Evolutionary conservation across 2,888 invertebrate genomes (phyloP), one percentile per base, ranked within the genome.

Genomic region (Bombylius major): DNA sequence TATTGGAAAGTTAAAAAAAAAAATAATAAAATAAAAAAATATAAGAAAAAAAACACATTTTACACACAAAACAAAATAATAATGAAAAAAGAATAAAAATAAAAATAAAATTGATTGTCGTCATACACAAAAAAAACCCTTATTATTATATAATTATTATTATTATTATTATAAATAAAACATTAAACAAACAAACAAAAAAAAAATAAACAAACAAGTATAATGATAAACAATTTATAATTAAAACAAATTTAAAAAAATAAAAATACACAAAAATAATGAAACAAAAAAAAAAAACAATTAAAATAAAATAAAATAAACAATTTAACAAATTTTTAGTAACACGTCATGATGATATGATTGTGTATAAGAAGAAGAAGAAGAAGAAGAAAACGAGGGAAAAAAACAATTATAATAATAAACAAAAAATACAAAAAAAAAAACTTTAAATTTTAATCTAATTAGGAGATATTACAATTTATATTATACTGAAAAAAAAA

Each of bases 51-150:
- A 11, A 42, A 4, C 39, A 42, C 39, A 11, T 11, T 23, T 11
- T 11, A 42, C 39, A 42, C 39, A 42, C 8, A 42, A 42, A 42
- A 42, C 8, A 42, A 42, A 36, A 8, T 36, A 36, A 36, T 36
- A 36, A 36, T 8, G 3, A 23, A 23, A 42, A 42, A 42, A 42
- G 5, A 42, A 42, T n/a, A 36, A 8, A 8, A 36, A 36, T 36
- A 36, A 36, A 36, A 49, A 49, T 31, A 46, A 36, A 51, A 52
- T 46, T 47, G 42, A 58, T 52, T 58, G 58, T 58, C 58, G 58
- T 58, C 58, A 58, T 58, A 58, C 58, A 58, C 58, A 58, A 58
- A 46, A 53, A 36, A 42, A 42, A 42, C 39, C 39, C 39, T 42
- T 42, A 5, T 36, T 36, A 7, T 7, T 36, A 36, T 7, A 36